phyloP scores from a whole-genome alignment of 2,797 vertebrate species.

The Podarcis siculus region DNA sequence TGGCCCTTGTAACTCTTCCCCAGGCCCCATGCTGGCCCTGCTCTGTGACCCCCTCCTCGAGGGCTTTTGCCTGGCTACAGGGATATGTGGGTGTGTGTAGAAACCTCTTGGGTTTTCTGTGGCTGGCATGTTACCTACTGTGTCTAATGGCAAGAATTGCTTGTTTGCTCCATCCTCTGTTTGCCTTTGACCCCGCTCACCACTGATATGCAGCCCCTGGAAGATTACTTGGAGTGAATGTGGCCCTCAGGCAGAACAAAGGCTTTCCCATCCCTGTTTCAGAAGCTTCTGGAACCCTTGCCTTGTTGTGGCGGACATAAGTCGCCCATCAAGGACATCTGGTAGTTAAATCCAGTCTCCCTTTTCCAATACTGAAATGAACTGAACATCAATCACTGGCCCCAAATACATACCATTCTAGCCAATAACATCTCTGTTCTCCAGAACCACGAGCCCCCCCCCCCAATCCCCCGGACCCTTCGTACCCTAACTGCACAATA shows the following conservation, averaged over 20 bases:
- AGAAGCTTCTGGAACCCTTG: not conserved
- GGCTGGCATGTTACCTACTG: no score
- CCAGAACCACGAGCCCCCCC: not conserved
- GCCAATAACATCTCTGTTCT: not conserved
- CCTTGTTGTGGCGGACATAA: no score
- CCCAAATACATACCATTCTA: not conserved
- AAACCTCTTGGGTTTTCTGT: no score
- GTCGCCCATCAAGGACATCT: not conserved
- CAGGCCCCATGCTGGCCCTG: no score
- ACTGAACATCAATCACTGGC: not conserved
- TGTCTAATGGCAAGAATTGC: not conserved
- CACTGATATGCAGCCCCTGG: no score
- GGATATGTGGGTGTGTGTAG: no score
- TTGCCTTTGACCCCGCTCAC: no score
- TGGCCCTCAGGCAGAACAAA: not conserved
- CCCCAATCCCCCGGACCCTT: not conserved
- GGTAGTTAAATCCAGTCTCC: conserved; percentile 18
- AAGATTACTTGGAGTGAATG: no score
- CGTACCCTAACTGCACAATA: conserved; percentile 94
- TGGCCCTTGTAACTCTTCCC: not conserved
- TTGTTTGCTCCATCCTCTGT: not conserved
- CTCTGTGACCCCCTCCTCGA: no score
- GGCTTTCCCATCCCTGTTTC: not conserved
- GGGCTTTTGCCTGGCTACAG: no score
- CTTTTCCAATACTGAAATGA: not conserved